Percentiles rank a stretch among this genome's conserved stretches.
These are phyloP conservation scores for Lepidurus arcticus DNA, from an alignment of 1,140 invertebrate genomes.

Conservation along the genomic window DNA sequence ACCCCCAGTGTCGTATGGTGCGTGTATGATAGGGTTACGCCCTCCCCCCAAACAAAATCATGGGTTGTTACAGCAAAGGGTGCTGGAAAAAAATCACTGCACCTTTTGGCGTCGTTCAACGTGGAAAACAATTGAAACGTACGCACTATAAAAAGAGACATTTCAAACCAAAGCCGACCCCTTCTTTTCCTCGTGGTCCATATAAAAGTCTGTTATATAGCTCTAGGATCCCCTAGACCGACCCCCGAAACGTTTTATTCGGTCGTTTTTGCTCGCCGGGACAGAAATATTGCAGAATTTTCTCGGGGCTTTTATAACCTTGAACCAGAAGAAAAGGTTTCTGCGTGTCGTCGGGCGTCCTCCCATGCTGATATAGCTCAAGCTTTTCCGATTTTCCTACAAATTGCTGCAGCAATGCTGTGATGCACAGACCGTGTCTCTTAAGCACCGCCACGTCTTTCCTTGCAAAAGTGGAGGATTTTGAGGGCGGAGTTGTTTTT, in stretches of 20 bases:
- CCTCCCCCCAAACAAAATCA: background rate
- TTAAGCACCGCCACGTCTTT: background rate
- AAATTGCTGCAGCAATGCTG: background rate
- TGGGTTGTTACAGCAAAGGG: background rate
- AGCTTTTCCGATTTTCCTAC: slow-evolving; percentile 11
- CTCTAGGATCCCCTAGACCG: background rate
- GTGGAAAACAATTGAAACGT: background rate
- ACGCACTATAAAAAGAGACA: background rate
- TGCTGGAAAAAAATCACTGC: background rate
- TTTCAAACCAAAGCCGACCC: background rate
- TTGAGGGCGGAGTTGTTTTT: background rate
- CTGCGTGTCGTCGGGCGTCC: background rate
- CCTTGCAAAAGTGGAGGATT: background rate
- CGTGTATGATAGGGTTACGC: too few species aligned
- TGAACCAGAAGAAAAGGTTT: background rate
- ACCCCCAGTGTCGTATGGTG: too few species aligned
- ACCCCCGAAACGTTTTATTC: background rate
- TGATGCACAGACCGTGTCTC: background rate
- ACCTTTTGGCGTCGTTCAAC: background rate
- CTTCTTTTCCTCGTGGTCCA: background rate
- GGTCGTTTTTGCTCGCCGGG: background rate
- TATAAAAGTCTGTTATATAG: background rate
- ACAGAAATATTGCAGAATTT: slow-evolving; percentile 13
- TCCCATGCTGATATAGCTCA: background rate
- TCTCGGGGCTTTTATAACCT: background rate